phyloP scores from a whole-genome alignment of 2,113 vertebrate species.

The Aegotheles bennettii region DNA sequence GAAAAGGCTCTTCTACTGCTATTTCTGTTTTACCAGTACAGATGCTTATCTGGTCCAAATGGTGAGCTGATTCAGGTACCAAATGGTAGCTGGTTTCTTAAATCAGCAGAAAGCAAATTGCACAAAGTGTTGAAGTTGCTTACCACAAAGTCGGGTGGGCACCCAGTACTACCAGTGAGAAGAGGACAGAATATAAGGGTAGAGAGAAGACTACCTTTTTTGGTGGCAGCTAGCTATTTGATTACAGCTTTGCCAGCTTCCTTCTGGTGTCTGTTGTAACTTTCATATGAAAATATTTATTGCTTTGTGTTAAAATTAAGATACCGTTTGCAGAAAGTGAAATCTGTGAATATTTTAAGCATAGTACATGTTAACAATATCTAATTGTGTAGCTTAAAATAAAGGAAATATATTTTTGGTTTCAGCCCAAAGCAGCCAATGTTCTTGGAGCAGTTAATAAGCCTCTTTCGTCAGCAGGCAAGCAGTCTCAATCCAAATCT shows the following conservation, averaged over 20 bases:
- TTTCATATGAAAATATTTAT: background rate
- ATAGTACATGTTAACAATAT: slow-evolving; percentile 27
- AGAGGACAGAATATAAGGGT: background rate
- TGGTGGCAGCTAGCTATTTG: background rate
- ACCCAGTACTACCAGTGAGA: background rate
- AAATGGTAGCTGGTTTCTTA: too few relatives aligned
- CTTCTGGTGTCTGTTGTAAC: background rate
- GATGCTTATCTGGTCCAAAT: background rate
- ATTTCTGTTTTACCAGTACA: background rate
- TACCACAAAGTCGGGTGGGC: background rate
- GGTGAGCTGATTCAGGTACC: background rate
- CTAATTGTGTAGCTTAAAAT: slow-evolving; percentile 36
- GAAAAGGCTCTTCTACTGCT: background rate
- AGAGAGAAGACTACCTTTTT: background rate
- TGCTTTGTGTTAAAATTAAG: background rate
- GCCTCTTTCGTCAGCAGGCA: slow-evolving; percentile 92
- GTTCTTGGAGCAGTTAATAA: slow-evolving; percentile 98
- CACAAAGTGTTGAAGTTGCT: background rate
- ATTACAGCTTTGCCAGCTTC: background rate
- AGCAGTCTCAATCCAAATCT: slow-evolving; percentile 93
- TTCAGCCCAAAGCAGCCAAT: slow-evolving; percentile 95
- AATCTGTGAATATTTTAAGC: background rate
- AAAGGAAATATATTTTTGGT: slow-evolving; percentile 63
- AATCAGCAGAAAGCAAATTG: background rate
- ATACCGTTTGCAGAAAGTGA: background rate